Percentiles rank a stretch among this genome's conserved stretches.
These are phyloP conservation scores for Biston betularia DNA, from an alignment of 2,888 invertebrate species.

Conservation along the genomic window DNA sequence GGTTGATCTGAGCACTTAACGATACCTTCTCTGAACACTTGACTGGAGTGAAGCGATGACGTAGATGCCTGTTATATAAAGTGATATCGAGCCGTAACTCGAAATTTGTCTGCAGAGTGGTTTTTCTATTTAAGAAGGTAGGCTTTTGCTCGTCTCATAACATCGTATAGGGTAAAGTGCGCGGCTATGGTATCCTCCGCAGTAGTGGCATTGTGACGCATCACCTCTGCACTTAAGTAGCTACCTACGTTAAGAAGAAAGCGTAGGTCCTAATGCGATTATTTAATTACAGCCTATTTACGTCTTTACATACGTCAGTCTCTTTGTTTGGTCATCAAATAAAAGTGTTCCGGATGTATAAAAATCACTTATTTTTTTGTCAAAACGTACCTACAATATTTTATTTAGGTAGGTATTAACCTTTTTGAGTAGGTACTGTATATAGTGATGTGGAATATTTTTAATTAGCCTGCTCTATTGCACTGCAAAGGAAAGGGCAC, in stretches of 20 bases:
- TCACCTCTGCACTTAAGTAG: conserved; percentile 51
- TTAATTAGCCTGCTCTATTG: not conserved
- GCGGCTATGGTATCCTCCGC: conserved; percentile 53
- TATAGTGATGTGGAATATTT: not conserved
- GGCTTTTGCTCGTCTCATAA: not conserved
- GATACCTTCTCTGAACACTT: conserved; percentile 1
- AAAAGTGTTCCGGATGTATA: conserved; percentile 5
- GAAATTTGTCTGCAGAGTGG: conserved; percentile 2
- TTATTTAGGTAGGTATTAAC: not conserved
- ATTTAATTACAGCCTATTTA: conserved; percentile 62
- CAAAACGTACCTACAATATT: not conserved
- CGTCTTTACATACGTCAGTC: conserved; percentile 32
- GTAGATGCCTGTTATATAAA: conserved; percentile 33
- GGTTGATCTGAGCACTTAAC: conserved; percentile 5
- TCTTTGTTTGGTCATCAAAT: conserved; percentile 7
- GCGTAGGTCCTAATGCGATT: conserved; percentile 57
- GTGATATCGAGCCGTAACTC: conserved; percentile 36
- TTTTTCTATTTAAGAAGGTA: not conserved
- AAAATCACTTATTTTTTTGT: not conserved
- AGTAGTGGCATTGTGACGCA: conserved; percentile 59
- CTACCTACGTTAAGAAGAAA: conserved; percentile 39
- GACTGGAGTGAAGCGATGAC: conserved; percentile 30
- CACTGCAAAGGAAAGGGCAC: not conserved
- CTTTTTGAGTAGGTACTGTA: not conserved
- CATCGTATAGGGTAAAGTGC: conserved; percentile 15